These are phyloP conservation scores for Indicator indicator DNA, from an alignment of 2,113 vertebrate species.

Conservation along the genomic window DNA sequence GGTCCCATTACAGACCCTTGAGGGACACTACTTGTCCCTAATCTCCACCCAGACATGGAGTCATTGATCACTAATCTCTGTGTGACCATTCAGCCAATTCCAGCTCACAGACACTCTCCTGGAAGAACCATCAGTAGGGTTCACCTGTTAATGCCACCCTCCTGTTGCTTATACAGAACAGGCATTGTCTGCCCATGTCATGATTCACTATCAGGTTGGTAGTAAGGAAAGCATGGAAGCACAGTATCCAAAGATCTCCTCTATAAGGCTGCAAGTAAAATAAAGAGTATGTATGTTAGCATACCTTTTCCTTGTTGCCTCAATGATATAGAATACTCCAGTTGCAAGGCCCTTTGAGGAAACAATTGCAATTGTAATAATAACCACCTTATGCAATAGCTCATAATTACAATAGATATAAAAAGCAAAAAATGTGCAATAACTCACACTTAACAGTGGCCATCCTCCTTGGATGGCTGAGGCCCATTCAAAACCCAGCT, in stretches of 20 bases:
- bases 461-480: conserved; percentile 84
- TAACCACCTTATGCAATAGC: background rate
- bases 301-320: conserved; percentile 73
- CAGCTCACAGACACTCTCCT: background rate
- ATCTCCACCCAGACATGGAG: background rate
- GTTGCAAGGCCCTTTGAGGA: conserved; percentile 68
- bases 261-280: background rate
- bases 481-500: conserved; percentile 89
- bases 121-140: background rate
- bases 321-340: conserved; percentile 74
- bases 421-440: background rate
- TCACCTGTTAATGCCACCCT: background rate
- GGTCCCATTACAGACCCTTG: background rate
- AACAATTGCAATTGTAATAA: conserved; percentile 38
- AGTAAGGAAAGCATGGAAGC: background rate
- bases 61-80: background rate
- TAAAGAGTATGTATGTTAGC: background rate
- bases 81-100: background rate
- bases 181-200: background rate
- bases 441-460: conserved; percentile 85
- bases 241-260: background rate
- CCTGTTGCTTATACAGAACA: background rate
- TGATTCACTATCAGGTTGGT: background rate
- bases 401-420: background rate
- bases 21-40: accelerated